Conservation (phyloP, 30 jellyfish, hydroid and myxozoan genomes). For the Aurelia coerulea region DNA sequence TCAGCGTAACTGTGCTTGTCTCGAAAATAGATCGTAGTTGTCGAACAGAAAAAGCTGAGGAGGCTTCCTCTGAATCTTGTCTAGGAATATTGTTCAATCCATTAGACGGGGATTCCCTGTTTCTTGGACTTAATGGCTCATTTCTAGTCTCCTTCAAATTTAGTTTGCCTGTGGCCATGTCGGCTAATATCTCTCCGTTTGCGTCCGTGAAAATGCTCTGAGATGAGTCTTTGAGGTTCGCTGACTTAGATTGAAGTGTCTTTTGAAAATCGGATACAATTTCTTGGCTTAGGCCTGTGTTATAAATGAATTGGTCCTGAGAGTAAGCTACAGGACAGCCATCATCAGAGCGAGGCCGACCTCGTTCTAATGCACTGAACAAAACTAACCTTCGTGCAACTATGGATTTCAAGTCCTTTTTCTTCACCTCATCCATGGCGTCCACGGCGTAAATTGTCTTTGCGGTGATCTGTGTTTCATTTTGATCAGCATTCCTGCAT, state of each 20-base stretch:
- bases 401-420: slow-evolving; percentile 43
- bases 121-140: background rate
- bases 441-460: too few species aligned
- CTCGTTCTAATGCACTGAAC: slow-evolving; percentile 73
- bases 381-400: slow-evolving; percentile 82
- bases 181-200: too few species aligned
- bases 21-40: slow-evolving; percentile 42
- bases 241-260: slow-evolving; percentile 1
- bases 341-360: slow-evolving; percentile 89
- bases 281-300: slow-evolving; percentile 20
- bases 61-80: background rate
- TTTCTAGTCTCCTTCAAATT: background rate
- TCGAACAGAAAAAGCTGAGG: slow-evolving; percentile 13
- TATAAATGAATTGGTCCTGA: slow-evolving; percentile 34
- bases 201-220: background rate
- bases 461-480: background rate
- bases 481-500: slow-evolving; percentile 29
- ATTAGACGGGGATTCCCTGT: background rate
- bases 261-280: slow-evolving; percentile 49
- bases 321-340: slow-evolving; percentile 80
- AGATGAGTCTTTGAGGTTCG: slow-evolving; percentile 1
- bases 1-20: slow-evolving; percentile 26
- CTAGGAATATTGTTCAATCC: background rate
- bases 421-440: slow-evolving; percentile 46
- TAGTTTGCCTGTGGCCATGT: background rate